Conservation (phyloP, 2,113 vertebrate species). For the Erpornis zantholeuca region DNA sequence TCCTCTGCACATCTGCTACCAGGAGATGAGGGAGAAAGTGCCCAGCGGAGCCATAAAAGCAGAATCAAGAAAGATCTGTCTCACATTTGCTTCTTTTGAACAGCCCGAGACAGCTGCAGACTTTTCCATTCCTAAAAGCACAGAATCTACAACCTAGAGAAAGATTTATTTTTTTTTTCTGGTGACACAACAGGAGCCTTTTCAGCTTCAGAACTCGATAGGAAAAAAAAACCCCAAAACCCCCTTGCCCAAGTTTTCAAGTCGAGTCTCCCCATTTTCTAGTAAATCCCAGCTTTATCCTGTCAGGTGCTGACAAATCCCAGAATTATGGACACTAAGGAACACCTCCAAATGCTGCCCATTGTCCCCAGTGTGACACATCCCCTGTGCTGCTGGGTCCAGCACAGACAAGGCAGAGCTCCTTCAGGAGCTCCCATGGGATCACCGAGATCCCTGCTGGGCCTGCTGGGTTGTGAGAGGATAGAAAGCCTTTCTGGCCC, state of each 20-base stretch:
- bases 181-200: neutral
- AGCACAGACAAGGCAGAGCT: neutral
- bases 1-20: neutral
- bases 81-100: neutral
- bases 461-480: neutral
- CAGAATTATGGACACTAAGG: neutral
- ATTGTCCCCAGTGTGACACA: neutral
- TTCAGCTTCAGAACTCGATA: neutral
- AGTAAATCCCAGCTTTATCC: neutral
- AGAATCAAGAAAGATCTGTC: neutral
- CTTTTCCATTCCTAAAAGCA: neutral
- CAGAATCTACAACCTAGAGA: neutral
- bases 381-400: neutral
- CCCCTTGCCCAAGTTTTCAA: neutral
- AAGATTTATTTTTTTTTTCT: neutral
- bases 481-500: neutral
- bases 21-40: neutral
- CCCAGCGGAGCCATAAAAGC: neutral
- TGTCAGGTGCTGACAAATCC: neutral
- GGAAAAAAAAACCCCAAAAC: neutral
- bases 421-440: neutral
- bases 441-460: neutral
- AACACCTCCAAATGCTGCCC: neutral
- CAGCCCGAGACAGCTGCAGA: neutral
- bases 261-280: neutral